Conservation (phyloP, 1,140 invertebrate species). For the Procambarus clarkii region DNA sequence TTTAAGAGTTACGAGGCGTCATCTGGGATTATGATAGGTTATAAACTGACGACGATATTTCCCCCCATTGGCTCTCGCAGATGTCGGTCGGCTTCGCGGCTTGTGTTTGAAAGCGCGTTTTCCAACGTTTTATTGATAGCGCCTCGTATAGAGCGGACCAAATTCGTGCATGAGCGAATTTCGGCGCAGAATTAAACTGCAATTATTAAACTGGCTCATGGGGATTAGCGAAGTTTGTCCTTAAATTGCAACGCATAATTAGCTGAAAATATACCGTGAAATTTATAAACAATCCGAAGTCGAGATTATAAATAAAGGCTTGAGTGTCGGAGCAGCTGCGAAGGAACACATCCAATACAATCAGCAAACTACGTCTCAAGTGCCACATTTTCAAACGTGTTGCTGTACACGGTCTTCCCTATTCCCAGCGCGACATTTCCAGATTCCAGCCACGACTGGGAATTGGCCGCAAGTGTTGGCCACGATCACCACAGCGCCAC, state of each 20-base stretch:
- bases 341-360: conserved; percentile 1
- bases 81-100: background rate
- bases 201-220: too few relatives aligned
- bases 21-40: conserved; percentile 7
- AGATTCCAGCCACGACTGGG: background rate
- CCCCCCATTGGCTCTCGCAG: background rate
- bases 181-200: too few relatives aligned
- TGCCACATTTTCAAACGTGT: background rate
- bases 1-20: background rate
- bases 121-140: background rate
- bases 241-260: too few relatives aligned
- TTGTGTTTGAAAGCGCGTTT: background rate
- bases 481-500: background rate
- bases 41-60: background rate
- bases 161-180: too few relatives aligned
- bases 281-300: too few relatives aligned
- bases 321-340: background rate
- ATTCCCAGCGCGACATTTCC: background rate
- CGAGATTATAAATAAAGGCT: too few relatives aligned
- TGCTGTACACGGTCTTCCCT: conserved; percentile 1
- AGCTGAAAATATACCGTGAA: too few relatives aligned
- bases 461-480: background rate
- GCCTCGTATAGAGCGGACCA: background rate
- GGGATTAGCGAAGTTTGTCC: too few relatives aligned
- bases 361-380: background rate